Evolutionary conservation across 2,113 vertebrate species (phyloP), one percentile per base, ranked within the genome.

Genomic region (Cyanoderma ruficeps): DNA sequence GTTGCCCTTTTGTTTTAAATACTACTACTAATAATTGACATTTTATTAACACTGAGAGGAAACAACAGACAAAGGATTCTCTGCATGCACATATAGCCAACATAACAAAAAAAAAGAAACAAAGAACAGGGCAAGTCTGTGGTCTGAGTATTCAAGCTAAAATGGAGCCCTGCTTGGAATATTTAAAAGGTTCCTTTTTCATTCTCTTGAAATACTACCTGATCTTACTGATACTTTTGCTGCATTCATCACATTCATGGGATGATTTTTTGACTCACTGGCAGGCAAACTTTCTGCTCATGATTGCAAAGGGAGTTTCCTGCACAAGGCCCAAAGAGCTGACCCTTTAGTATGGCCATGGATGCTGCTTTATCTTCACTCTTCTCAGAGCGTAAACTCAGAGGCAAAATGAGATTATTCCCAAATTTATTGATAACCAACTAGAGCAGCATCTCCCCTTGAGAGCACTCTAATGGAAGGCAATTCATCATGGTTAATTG

Each of bases 401-500:
- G 33, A 53, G 14, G 25, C 15, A 80, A 88, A 85, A 41, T 9
- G 5, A 69, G 30, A 56, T 49, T 52, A 15, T 65, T 46, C 67
- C 35, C 16, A 23, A 87, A 79, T 24, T n/a, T 46, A 49, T 0
- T 5, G 35, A 61, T 24, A 64, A 52, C 24, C 31, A 79, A 24
- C 11, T 2, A 78, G 35, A 86, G 61, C 30, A 75, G 25, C 31
- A 63, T 30, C 10, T 47, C 30, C 28, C 30, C 28, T 19, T 41
- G 25, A 17, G 24, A 50, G 15, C 21, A 47, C 50, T 56, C 37
- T 35, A 4, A 16, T 0, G 0, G 64, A 15, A 60, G 21, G 20
- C 13, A 4, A 42, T 16, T 23, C 16, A 27, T 11, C n/a, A 14
- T 2, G 4, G 0, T 11, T n/a, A n/a, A n/a, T n/a, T n/a, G n/a